These are phyloP conservation scores for Echeneis naucrates DNA, from an alignment of 2,797 vertebrate genomes.

Conservation along the genomic window DNA sequence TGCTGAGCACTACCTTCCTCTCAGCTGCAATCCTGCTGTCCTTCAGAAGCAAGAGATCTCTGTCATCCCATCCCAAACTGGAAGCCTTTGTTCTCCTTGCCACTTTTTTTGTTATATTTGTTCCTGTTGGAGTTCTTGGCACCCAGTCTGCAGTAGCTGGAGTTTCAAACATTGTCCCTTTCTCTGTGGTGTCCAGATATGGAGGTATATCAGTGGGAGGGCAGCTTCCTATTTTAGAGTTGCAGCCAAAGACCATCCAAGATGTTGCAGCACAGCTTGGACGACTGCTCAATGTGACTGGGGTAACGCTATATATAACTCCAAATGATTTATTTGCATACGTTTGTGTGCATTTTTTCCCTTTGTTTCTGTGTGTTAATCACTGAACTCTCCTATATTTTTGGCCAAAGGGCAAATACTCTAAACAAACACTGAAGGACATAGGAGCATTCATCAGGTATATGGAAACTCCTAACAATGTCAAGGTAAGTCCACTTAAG, in stretches of 20 bases:
- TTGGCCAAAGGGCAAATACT: constrained; percentile 73
- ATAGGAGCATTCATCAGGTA: constrained; percentile 88
- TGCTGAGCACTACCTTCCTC: constrained; percentile 41
- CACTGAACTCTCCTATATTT: not conserved
- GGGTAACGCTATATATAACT: constrained; percentile 77
- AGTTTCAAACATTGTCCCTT: not conserved
- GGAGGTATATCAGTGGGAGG: constrained; percentile 95
- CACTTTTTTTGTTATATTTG: no score
- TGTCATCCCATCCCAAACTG: no score
- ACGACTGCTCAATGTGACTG: constrained; percentile 90
- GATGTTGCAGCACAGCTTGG: constrained; percentile 87
- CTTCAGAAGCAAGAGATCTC: no score
- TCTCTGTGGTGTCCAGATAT: constrained; percentile 83
- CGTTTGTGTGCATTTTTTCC: not conserved
- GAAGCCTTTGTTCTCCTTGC: no score
- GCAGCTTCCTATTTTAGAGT: constrained; percentile 85
- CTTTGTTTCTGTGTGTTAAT: not conserved
- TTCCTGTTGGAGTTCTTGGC: no score
- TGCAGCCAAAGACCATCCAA: constrained; percentile 85
- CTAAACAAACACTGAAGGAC: constrained; percentile 83
- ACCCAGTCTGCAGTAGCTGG: not conserved
- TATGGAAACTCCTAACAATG: constrained; percentile 93
- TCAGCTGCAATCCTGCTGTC: no score
- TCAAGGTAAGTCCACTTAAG: constrained; percentile 86
- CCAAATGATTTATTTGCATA: not conserved